Evolutionary conservation across 2,113 vertebrate species (phyloP).

Genomic region (Gymnogyps californianus): DNA sequence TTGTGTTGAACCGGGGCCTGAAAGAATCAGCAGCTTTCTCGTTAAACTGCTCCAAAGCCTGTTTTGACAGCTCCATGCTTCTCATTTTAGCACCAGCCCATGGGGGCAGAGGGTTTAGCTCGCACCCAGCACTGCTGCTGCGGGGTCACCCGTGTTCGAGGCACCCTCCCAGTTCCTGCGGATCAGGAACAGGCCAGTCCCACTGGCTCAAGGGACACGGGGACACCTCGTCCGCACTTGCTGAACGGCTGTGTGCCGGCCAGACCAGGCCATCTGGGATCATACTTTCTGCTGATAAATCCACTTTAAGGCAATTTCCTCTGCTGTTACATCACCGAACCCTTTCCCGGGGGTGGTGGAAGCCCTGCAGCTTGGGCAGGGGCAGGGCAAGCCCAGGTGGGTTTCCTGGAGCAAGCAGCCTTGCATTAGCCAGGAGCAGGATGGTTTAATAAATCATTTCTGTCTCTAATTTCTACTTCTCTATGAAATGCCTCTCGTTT

Average conservation of each 20-base stretch:
- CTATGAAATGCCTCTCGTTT: neutral
- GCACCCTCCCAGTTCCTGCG: neutral
- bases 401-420: slow-evolving; percentile 13
- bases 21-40: neutral
- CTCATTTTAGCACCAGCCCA: neutral
- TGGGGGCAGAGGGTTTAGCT: neutral
- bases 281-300: neutral
- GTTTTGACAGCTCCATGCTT: neutral
- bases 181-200: neutral
- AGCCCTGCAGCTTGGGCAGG: neutral
- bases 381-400: neutral
- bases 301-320: neutral
- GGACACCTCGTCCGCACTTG: rapidly evolving
- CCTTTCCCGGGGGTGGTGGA: neutral
- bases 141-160: rapidly evolving
- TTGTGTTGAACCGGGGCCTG: neutral
- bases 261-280: neutral
- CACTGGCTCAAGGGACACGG: rapidly evolving
- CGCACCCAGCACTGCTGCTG: neutral
- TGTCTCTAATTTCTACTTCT: slow-evolving; percentile 15
- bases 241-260: neutral
- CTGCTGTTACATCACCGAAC: neutral
- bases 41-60: neutral
- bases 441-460: slow-evolving; percentile 57
- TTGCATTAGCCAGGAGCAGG: neutral